Base-by-base conservation (phyloP, 92 coral and sea anemone species). In the Bergia sp. region DNA sequence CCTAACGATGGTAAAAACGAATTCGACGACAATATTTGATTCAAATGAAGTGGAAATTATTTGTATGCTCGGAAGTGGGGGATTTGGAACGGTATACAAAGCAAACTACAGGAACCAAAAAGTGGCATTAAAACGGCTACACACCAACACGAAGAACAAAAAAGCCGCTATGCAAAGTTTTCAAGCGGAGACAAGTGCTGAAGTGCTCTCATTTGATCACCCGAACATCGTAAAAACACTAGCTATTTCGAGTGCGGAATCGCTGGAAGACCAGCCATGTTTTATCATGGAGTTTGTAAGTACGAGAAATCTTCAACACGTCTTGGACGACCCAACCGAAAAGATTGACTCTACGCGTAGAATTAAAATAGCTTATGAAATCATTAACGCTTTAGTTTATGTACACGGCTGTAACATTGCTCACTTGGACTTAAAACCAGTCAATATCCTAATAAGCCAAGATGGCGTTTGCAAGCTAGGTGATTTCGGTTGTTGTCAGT, bases 81-180 rank as follows among this genome's bases (percentile, higher is more conserved):
- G 99, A 44, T 96, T 96, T 80, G 99, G 99, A 18, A 88, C 92
- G 40, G 99, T 96, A 44, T 94, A 87, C 88, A 96, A 96, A 88
- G 99, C 98, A 64, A 93, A 55, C 36, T 90, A 96, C 88, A 95
- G 87, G 74, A 89, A 94, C 80, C 73, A 90, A 71, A 90, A 87
- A 55, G 96, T 96, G 39, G 99, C 99, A 7, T 82, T 96, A 47
- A 96, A 96, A 88, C 95, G 89, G 66, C 91, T 96, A 37, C 99
- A 96, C 91, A 96, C 98, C 36, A 96, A 95, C 89, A 94, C 98
- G 21, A 96, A 96, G 85, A 95, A 96, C 93, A 95, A 91, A 87
- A 96, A 95, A 77, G 99, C 99, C 5, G 98, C 99, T 44, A 95
- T 96, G 96, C 99, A 96, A 75, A 96, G 99, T 85, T 96, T 95